Conservation (phyloP, 64 coral and sea anemone species). For the Acropora yongei region DNA sequence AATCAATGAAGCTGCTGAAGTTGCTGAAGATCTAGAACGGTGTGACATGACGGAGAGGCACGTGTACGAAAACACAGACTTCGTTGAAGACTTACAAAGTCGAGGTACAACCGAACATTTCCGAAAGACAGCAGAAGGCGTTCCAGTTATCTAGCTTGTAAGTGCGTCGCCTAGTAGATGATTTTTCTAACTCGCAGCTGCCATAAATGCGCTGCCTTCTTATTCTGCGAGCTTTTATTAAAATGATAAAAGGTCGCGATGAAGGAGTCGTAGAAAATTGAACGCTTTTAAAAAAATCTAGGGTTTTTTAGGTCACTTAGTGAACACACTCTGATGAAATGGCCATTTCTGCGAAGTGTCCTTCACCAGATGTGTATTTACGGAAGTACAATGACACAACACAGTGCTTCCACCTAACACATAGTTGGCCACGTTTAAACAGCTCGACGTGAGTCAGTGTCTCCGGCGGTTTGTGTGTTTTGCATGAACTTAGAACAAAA, state of each 20-base stretch:
- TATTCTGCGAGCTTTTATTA: neutral
- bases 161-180: neutral
- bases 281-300: neutral
- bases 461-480: too few species aligned
- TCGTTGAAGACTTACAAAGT: neutral
- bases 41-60: neutral
- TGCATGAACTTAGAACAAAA: too few species aligned
- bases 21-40: neutral
- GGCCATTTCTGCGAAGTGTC: too few species aligned
- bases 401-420: too few species aligned
- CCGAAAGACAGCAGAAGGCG: neutral
- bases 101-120: neutral
- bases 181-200: neutral
- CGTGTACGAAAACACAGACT: conserved; percentile 1
- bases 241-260: neutral
- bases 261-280: neutral
- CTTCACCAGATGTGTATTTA: too few species aligned
- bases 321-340: too few species aligned
- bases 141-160: neutral
- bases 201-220: neutral
- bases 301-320: too few species aligned
- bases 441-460: too few species aligned
- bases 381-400: too few species aligned
- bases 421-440: too few species aligned
- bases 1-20: neutral